Evolutionary conservation across 2,888 invertebrate genomes (phyloP).

Genomic region (Bimastos eiseni): DNA sequence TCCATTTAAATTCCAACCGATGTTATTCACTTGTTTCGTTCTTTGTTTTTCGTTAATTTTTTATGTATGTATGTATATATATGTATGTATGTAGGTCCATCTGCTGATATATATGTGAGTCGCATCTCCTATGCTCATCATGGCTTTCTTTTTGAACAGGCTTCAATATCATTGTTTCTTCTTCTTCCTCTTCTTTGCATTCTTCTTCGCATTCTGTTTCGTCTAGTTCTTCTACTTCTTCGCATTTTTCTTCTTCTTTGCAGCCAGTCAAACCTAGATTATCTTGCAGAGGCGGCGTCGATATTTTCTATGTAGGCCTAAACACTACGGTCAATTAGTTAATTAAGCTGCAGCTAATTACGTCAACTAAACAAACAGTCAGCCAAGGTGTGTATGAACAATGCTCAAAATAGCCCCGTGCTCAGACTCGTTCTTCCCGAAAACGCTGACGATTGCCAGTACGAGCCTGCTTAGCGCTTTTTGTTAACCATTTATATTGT

Average conservation of each 20-base stretch:
- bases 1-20: background rate
- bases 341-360: background rate
- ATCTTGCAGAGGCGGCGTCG: background rate
- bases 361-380: background rate
- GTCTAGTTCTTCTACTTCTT: background rate
- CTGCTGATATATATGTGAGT: too few relatives aligned
- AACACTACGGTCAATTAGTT: background rate
- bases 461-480: background rate
- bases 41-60: too few relatives aligned
- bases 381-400: background rate
- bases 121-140: too few relatives aligned
- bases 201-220: background rate
- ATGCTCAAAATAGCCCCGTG: background rate
- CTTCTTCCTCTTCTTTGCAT: background rate
- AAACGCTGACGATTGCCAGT: too few relatives aligned
- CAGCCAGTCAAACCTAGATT: too few relatives aligned
- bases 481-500: background rate
- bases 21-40: background rate
- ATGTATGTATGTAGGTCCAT: too few relatives aligned
- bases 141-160: background rate
- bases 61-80: too few relatives aligned
- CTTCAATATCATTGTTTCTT: background rate
- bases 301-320: background rate
- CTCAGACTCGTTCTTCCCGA: background rate
- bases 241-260: background rate